Evolutionary conservation across 2,888 invertebrate species (phyloP).

Genomic region (Rhaphigaster nebulosa): DNA sequence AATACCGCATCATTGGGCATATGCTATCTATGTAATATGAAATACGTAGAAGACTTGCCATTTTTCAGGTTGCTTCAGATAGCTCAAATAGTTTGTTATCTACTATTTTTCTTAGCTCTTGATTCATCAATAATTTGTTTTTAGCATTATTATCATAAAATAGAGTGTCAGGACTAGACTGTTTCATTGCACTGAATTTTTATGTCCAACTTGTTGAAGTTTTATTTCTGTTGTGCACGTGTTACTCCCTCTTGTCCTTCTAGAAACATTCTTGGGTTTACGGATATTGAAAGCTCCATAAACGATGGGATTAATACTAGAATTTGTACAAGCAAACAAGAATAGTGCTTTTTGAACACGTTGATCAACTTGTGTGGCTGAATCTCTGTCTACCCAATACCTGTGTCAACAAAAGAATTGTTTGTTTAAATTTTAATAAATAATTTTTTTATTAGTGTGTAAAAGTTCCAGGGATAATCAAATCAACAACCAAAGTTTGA

Average conservation of each 20-base stretch:
- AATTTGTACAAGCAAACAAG: conserved; percentile 95
- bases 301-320: conserved; percentile 96
- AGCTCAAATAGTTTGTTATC: background rate
- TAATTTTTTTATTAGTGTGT: background rate
- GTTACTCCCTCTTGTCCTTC: conserved; percentile 67
- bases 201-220: conserved; percentile 61
- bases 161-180: background rate
- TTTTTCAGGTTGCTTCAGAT: background rate
- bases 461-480: conserved; percentile 62
- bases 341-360: conserved; percentile 88
- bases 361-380: conserved; percentile 79
- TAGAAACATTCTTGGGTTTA: conserved; percentile 66
- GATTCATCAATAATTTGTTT: background rate
- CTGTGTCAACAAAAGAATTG: conserved; percentile 69
- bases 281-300: conserved; percentile 91
- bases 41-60: background rate
- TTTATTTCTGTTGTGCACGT: conserved; percentile 65
- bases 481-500: background rate
- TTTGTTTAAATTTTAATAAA: conserved; percentile 2
- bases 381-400: conserved; percentile 86
- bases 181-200: conserved; percentile 48
- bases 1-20: background rate
- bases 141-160: background rate
- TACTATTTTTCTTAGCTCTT: background rate
- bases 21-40: background rate